Base-by-base conservation (phyloP, 2,797 vertebrate genomes). In the Telmatherina bonti region DNA sequence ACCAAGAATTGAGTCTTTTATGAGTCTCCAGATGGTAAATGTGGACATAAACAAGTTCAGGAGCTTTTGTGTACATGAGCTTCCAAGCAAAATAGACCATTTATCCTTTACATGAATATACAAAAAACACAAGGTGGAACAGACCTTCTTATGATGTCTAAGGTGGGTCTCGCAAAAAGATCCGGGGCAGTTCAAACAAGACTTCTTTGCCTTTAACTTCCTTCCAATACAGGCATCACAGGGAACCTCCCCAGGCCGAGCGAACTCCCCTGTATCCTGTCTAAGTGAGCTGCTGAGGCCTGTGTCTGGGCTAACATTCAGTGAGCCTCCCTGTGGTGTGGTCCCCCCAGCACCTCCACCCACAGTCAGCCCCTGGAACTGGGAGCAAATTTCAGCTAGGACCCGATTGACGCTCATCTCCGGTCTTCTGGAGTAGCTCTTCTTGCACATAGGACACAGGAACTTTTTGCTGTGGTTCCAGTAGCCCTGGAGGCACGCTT, bases 391-490 rank as follows among this genome's bases (percentile, higher is more conserved):
- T 31, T 94, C 95, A 0, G 95, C 94, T 75, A 95, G 83, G 24
- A 95, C 94, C 8, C 93, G 81, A 89, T 95, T 95, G 76, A 95
- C 87, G 13, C 92, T 94, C 85, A 95, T 93, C 85, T 95, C 94
- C 0, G 94, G 95, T 41, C 60, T 91, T 53, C 33, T 92, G 82
- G 74, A 16, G 89, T 91, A 95, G 79, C 13, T 80, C 73, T 95
- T 95, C 88, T 95, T 95, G 87, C 95, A 95, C 94, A 95, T 95
- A 85, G 94, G 95, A 80, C 94, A 95, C 6, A 56, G 11, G 69
- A 91, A 89, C 89, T 93, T 94, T 82, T 93, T 94, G 89, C 93
- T 94, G 87, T 95, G 94, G 89, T 88, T 91, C 95, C 95, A 95
- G 85, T 93, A 95, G 65, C 94, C 94, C 82, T 93, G 89, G 62